These are phyloP conservation scores for Aldrovandia affinis DNA, from an alignment of 2,797 vertebrate genomes.

Conservation along the genomic window DNA sequence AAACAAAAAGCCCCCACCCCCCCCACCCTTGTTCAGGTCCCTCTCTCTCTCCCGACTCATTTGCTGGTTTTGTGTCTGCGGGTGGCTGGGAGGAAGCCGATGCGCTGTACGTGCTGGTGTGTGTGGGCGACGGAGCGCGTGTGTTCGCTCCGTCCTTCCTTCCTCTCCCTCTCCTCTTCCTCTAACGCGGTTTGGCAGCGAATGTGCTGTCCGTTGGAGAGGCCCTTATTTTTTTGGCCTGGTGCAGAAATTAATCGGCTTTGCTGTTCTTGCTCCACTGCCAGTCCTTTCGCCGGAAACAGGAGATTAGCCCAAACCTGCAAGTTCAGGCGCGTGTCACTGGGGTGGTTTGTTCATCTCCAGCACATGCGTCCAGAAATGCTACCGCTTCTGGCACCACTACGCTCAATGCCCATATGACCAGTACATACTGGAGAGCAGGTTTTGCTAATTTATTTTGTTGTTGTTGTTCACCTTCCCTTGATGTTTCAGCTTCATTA, in stretches of 20 bases:
- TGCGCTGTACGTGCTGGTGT: neutral
- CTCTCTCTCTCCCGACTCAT: neutral
- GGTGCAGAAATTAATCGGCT: neutral
- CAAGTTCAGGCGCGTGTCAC: no score
- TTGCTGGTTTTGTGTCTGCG: neutral
- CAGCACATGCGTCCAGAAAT: neutral
- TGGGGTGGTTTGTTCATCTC: no score
- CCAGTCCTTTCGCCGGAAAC: no score
- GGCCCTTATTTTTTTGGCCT: neutral
- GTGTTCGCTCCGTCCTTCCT: neutral
- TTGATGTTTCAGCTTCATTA: neutral
- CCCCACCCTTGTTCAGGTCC: neutral
- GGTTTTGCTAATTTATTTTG: neutral
- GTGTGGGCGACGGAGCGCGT: neutral
- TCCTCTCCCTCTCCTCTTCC: no score
- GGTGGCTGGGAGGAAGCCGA: neutral
- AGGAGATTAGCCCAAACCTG: no score
- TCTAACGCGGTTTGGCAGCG: neutral
- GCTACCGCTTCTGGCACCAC: neutral
- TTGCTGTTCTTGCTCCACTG: neutral
- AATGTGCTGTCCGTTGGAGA: neutral
- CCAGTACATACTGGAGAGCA: neutral
- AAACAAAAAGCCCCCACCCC: neutral
- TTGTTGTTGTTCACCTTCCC: no score
- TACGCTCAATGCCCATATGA: neutral